Evolutionary conservation across 2,888 invertebrate genomes (phyloP).

Genomic region (Hypercompe scribonia): DNA sequence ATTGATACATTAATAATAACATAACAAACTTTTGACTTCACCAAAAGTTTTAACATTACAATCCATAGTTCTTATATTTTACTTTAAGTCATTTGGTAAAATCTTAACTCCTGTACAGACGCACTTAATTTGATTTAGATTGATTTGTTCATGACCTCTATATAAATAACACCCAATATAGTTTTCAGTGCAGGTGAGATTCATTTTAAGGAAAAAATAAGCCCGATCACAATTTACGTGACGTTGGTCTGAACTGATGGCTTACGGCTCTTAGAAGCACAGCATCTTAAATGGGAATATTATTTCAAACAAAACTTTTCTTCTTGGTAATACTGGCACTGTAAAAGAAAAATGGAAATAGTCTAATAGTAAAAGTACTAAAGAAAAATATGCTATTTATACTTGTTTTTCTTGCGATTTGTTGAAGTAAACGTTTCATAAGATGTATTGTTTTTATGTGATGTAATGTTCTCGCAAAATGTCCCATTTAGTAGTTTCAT

Average conservation of each 20-base stretch:
- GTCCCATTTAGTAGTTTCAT: background rate
- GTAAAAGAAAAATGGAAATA: conserved; percentile 7
- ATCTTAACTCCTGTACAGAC: background rate
- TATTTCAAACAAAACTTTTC: background rate
- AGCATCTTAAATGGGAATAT: conserved; percentile 4
- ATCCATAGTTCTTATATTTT: too few relatives aligned
- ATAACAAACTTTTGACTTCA: too few relatives aligned
- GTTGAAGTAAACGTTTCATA: background rate
- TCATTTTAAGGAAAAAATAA: conserved; percentile 5
- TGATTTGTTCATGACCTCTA: too few relatives aligned
- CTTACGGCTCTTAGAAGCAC: conserved; percentile 13
- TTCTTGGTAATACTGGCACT: background rate
- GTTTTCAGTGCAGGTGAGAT: conserved; percentile 3
- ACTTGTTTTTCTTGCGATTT: background rate
- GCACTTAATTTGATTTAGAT: background rate
- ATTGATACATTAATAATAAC: too few relatives aligned
- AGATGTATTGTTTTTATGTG: background rate
- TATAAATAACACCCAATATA: too few relatives aligned
- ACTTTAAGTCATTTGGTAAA: too few relatives aligned
- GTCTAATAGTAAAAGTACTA: background rate
- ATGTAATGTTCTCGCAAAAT: background rate
- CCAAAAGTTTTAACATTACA: too few relatives aligned
- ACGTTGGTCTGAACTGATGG: conserved; percentile 30
- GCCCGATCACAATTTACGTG: conserved; percentile 28
- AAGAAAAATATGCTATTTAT: too few relatives aligned